These are phyloP conservation scores for Synodontis membranacea DNA, from an alignment of 2,113 vertebrate genomes.

Conservation along the genomic window DNA sequence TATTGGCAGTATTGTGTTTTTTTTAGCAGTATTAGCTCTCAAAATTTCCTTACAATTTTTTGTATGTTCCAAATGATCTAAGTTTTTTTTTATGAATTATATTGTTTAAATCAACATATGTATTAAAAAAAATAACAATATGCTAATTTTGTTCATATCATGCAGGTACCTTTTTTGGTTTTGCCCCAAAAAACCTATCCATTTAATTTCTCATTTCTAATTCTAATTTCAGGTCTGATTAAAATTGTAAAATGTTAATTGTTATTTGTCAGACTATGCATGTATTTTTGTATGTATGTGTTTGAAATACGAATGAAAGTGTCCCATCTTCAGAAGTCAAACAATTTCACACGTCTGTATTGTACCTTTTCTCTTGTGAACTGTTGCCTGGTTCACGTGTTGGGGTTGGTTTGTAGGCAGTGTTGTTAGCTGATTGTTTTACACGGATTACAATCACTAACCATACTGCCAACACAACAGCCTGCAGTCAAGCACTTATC, in stretches of 20 bases:
- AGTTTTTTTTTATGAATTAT: background rate
- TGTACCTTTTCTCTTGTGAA: background rate
- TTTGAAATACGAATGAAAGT: background rate
- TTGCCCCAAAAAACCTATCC: background rate
- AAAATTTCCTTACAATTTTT: background rate
- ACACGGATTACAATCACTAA: slow-evolving; percentile 78
- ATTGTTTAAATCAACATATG: background rate
- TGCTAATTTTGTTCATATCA: background rate
- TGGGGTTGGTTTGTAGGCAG: slow-evolving; percentile 87
- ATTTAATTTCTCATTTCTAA: background rate
- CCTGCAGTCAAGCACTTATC: slow-evolving; percentile 58
- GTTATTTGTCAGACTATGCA: background rate
- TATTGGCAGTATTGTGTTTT: background rate
- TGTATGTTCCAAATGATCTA: background rate
- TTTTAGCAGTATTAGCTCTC: too few species aligned
- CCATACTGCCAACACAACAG: slow-evolving; percentile 85
- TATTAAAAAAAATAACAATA: background rate
- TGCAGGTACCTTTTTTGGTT: background rate
- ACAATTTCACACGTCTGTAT: background rate
- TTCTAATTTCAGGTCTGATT: background rate
- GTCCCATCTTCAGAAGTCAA: background rate
- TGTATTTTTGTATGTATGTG: background rate
- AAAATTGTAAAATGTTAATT: background rate
- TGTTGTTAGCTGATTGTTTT: slow-evolving; percentile 89
- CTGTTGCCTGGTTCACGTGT: background rate